Base-by-base conservation (phyloP, 2,888 invertebrate species). In the Nephrotoma appendiculata region DNA sequence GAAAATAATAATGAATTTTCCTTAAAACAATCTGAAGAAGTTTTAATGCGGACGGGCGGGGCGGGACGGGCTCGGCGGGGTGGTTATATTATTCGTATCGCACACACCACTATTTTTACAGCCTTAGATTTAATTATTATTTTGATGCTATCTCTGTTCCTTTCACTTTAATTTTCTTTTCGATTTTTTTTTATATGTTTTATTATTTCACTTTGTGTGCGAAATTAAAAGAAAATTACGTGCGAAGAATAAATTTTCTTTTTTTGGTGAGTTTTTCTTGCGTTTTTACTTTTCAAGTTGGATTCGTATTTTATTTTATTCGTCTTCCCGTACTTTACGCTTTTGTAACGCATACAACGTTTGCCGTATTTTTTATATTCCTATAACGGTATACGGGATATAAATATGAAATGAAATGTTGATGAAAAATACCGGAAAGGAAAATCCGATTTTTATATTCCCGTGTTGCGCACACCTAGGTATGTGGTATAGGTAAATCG, bases 201-300 rank as follows among this genome's bases (percentile, higher is more conserved):
- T 31, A 3, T 31, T 31, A 31, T 31, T 71, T 71, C 71, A 71
- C 71, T 71, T 71, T 71, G 31, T 71, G 71, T 71, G 71, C 71
- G 71, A 71, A 71, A 71, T 71, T 71, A 71, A 71, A 71, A 71
- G 71, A 71, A 71, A 71, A 71, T 31, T 71, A 71, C 71, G 71
- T 71, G 71, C 71, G 3, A 19, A 31, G 71, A 19, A 71, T 71
- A 71, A 5, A 15, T 5, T 15, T 52, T 6, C 15, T 2, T 4
- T 1, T 52, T 52, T 6, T 15, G 57, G 71, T 86, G 86, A 83
- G 84, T 87, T 52, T 86, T 86, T 86, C 48, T 84, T 52, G 42
- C 84, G 84, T 84, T 87, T 44, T 19, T 83, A 15, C 41, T 48
- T 48, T 86, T 41, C 83, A 12, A 84, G 19, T 86, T 15, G 71